Conservation (phyloP, 2,888 invertebrate genomes). For the Caenorhabditis angaria region DNA sequence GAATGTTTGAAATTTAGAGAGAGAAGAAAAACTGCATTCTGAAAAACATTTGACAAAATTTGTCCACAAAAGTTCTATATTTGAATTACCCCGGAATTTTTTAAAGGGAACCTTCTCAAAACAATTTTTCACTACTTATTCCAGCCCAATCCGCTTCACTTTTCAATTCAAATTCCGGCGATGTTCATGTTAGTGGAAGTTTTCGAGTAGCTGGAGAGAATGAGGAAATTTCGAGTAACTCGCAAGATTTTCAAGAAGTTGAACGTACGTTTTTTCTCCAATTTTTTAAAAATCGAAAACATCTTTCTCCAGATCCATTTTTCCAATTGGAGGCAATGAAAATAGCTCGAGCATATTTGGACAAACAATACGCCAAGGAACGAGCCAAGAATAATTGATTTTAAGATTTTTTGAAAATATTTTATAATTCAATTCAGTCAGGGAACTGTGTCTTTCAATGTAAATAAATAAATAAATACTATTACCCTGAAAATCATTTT, state of each 20-base stretch:
- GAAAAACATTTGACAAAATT: too few species aligned
- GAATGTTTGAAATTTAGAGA: too few species aligned
- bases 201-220: constrained; percentile 32
- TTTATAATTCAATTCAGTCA: too few species aligned
- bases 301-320: constrained; percentile 33
- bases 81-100: too few species aligned
- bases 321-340: constrained; percentile 45
- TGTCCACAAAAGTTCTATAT: too few species aligned
- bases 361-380: constrained; percentile 38
- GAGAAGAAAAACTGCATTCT: too few species aligned
- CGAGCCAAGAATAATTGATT: neutral
- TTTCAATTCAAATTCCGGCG: constrained; percentile 10
- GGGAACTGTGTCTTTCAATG: neutral
- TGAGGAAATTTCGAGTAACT: constrained; percentile 19
- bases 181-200: constrained; percentile 27
- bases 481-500: too few species aligned
- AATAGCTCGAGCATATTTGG: constrained; percentile 41
- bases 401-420: neutral
- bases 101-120: too few species aligned
- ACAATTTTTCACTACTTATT: too few species aligned
- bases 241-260: neutral
- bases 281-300: neutral
- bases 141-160: neutral
- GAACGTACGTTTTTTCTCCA: neutral
- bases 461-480: neutral